Evolutionary conservation across 2,113 vertebrate genomes (phyloP).

Genomic region (Rhodinocichla rosea): DNA sequence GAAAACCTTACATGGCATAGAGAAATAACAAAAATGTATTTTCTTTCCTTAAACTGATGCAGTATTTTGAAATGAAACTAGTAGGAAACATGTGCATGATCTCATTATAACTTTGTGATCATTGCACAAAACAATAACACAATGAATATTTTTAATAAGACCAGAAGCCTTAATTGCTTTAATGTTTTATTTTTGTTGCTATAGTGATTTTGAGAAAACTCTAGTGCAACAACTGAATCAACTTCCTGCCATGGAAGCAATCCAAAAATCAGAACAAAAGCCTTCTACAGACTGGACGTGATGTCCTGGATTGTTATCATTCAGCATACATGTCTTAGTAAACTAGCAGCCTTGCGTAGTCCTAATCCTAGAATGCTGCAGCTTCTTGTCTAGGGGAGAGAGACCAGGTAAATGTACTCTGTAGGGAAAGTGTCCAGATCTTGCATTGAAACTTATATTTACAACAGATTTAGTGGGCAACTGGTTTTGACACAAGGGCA

Average conservation of each 20-base stretch:
- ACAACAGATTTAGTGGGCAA: not conserved
- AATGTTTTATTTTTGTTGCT: not conserved
- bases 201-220: conserved; percentile 18
- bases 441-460: not conserved
- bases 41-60: not conserved
- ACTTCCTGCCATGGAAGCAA: conserved; percentile 37
- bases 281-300: not conserved
- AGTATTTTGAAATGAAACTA: not conserved
- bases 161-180: not conserved
- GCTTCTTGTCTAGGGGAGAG: not conserved
- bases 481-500: not conserved
- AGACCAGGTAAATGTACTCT: not conserved
- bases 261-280: conserved; percentile 50
- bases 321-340: not conserved
- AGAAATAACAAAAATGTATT: not conserved
- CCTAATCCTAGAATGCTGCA: not conserved
- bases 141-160: not conserved
- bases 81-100: not conserved
- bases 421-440: not conserved
- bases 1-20: not conserved
- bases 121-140: not conserved
- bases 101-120: not conserved
- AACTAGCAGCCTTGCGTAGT: not conserved
- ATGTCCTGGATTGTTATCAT: not conserved
- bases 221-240: conserved; percentile 10